Evolutionary conservation across 1,140 invertebrate genomes (phyloP).

Genomic region (Macrosteles quadrilineatus): DNA sequence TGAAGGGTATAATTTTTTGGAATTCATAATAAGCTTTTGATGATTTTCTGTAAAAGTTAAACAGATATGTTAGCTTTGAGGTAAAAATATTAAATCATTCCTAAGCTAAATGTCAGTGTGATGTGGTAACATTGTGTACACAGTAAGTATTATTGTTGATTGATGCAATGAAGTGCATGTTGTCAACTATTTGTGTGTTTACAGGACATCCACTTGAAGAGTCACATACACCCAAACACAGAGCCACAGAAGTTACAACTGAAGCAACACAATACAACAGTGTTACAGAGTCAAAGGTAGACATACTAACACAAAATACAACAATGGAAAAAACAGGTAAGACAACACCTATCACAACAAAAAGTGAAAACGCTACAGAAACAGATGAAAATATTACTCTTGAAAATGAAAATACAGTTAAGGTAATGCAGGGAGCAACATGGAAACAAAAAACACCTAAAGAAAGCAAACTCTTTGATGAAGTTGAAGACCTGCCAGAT

Average conservation of each 20-base stretch:
- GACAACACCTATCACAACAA: conserved; percentile 22
- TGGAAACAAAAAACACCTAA: background rate
- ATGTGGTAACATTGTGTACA: too few relatives aligned
- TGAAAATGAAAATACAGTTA: background rate
- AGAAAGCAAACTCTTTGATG: background rate
- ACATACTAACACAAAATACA: conserved; percentile 11
- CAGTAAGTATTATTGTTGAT: too few relatives aligned
- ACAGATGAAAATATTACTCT: too few relatives aligned
- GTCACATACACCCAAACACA: conserved; percentile 50
- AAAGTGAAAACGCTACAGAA: background rate
- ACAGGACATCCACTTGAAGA: conserved; percentile 19
- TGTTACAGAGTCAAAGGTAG: conserved; percentile 21
- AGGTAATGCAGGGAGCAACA: background rate
- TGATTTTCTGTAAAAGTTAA: too few relatives aligned
- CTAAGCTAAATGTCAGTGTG: too few relatives aligned
- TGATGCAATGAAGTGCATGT: too few relatives aligned
- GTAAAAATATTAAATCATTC: too few relatives aligned
- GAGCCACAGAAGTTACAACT: conserved; percentile 30
- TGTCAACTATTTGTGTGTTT: conserved; percentile 32
- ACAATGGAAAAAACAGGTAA: background rate
- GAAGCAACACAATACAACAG: conserved; percentile 20
- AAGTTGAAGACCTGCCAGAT: conserved; percentile 1
- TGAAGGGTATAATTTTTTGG: too few relatives aligned
- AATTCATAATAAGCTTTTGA: too few relatives aligned
- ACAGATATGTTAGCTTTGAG: too few relatives aligned